A percentile compares a stretch with the other conserved stretches of the same genome.
Evolutionary conservation across 2,797 vertebrate genomes (phyloP).

Genomic region (Betta splendens): DNA sequence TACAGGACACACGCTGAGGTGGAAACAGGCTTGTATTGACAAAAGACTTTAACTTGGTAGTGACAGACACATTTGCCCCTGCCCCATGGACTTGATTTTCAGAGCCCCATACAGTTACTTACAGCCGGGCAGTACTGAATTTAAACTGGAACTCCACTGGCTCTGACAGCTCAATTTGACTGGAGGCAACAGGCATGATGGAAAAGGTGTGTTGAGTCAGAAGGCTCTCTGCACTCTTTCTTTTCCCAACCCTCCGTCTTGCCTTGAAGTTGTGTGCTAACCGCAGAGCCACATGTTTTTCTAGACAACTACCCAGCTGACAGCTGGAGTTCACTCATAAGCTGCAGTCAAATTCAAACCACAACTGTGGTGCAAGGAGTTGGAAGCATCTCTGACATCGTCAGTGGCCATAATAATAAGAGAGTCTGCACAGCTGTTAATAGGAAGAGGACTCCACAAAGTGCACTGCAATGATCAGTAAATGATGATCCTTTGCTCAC

Average conservation of each 20-base stretch:
- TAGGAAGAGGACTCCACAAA: not conserved
- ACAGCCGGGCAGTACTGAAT: constrained; percentile 44
- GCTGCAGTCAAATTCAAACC: constrained; percentile 12
- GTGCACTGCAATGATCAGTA: not conserved
- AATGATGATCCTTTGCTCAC: not conserved
- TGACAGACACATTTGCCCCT: constrained; percentile 55
- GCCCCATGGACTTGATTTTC: constrained; percentile 50
- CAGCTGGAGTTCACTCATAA: constrained; percentile 13
- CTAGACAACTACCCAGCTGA: constrained; percentile 26
- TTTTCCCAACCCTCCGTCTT: constrained; percentile 21
- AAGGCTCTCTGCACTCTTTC: constrained; percentile 39
- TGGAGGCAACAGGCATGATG: constrained; percentile 55
- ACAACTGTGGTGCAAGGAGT: constrained; percentile 5
- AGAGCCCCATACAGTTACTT: constrained; percentile 40
- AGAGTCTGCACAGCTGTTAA: not conserved
- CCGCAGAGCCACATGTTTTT: constrained; percentile 17
- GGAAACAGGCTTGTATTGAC: constrained; percentile 43
- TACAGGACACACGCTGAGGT: constrained; percentile 28
- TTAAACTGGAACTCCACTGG: constrained; percentile 37
- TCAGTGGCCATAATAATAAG: not conserved
- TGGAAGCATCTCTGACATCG: constrained; percentile 13
- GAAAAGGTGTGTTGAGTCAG: constrained; percentile 53
- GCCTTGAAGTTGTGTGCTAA: constrained; percentile 24
- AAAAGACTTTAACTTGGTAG: constrained; percentile 43
- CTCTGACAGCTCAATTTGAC: constrained; percentile 64